These are phyloP conservation scores for Andrena dorsata DNA, from an alignment of 2,888 invertebrate genomes.

Conservation along the genomic window DNA sequence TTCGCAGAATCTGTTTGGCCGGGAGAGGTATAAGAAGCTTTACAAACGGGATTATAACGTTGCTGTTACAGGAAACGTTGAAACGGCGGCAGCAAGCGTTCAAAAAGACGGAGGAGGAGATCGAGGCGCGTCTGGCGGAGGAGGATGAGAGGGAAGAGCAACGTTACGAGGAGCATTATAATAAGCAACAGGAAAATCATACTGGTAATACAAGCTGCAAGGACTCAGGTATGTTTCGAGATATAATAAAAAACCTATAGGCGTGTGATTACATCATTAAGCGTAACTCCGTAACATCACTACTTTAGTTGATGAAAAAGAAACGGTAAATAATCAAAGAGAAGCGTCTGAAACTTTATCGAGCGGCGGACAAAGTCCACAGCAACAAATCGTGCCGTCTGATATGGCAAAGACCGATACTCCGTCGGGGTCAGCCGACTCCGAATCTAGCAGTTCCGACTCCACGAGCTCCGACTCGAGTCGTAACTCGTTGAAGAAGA, in stretches of 20 bases:
- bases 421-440: constrained; percentile 73
- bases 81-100: constrained; percentile 89
- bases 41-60: constrained; percentile 14
- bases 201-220: constrained; percentile 83
- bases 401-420: constrained; percentile 72
- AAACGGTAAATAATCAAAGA: constrained; percentile 83
- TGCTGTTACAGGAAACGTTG: constrained; percentile 87
- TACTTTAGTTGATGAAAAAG: constrained; percentile 84
- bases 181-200: constrained; percentile 78
- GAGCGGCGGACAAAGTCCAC: constrained; percentile 79
- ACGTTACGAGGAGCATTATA: constrained; percentile 72
- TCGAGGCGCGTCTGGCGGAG: constrained; percentile 89
- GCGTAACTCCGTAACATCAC: constrained; percentile 70
- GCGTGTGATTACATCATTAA: constrained; percentile 54
- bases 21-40: too few species aligned
- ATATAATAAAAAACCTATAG: constrained; percentile 53
- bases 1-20: neutral
- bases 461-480: constrained; percentile 75
- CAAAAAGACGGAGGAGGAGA: constrained; percentile 91
- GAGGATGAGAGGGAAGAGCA: constrained; percentile 86
- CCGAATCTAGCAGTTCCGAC: constrained; percentile 69
- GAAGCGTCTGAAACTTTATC: constrained; percentile 82
- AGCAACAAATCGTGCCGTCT: constrained; percentile 71
- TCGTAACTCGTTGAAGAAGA: constrained; percentile 69
- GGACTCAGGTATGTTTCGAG: constrained; percentile 81